These are phyloP conservation scores for Oryzias curvinotus DNA, from an alignment of 2,113 vertebrate genomes.

Conservation along the genomic window DNA sequence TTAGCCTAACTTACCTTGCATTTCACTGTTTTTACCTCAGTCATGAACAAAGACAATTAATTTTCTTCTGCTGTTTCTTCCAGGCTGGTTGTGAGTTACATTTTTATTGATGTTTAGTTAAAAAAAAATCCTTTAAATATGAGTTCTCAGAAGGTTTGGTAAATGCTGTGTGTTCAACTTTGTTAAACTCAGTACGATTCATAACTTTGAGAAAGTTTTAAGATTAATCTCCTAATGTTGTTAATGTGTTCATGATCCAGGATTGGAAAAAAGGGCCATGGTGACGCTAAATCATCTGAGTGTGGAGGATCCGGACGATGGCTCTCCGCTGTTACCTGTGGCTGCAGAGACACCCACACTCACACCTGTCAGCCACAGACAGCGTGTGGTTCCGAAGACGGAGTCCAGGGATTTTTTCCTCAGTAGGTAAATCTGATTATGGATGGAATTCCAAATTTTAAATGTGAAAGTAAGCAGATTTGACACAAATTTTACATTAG, in stretches of 20 bases:
- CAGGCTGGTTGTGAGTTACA: slow-evolving; percentile 26
- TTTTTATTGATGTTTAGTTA: background rate
- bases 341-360: slow-evolving; percentile 9
- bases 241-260: slow-evolving; percentile 15
- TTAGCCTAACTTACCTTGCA: slow-evolving; percentile 27
- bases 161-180: too few species aligned
- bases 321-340: slow-evolving; percentile 52
- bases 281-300: slow-evolving; percentile 61
- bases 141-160: too few species aligned
- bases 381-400: slow-evolving; percentile 2
- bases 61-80: background rate
- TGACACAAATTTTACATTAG: background rate
- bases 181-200: too few species aligned
- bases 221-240: background rate
- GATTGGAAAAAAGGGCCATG: slow-evolving; percentile 44
- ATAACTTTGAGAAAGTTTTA: background rate
- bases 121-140: slow-evolving; percentile 1
- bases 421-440: slow-evolving; percentile 53
- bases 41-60: slow-evolving; percentile 24
- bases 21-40: slow-evolving; percentile 1
- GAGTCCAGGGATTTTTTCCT: slow-evolving; percentile 59
- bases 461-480: background rate
- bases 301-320: slow-evolving; percentile 45
- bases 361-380: slow-evolving; percentile 21
- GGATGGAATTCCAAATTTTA: background rate